phyloP scores from a whole-genome alignment of 2,113 vertebrate genomes.

The Petaurus breviceps region DNA sequence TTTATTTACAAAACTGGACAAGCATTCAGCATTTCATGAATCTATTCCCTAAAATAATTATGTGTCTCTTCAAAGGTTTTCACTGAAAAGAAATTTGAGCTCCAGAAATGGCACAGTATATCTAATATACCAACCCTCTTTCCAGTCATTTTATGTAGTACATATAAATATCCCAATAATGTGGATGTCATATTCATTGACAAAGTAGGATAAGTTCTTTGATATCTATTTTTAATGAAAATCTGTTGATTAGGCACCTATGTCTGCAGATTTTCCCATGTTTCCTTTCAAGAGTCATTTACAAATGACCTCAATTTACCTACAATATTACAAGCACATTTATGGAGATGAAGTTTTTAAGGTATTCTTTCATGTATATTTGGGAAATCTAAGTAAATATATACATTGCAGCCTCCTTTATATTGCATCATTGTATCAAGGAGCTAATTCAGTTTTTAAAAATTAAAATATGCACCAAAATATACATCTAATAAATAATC shows the following conservation, averaged over 20 bases:
- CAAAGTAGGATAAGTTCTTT: not conserved
- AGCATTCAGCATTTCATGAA: not conserved
- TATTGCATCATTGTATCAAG: slow-evolving; percentile 26
- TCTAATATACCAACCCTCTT: not conserved
- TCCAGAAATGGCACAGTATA: not conserved
- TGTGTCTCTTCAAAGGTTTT: not conserved
- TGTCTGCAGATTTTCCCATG: not conserved
- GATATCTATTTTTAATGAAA: not conserved
- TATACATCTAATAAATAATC: slow-evolving; percentile 10
- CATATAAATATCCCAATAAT: not conserved
- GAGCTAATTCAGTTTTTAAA: slow-evolving; percentile 28
- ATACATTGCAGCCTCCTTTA: not conserved
- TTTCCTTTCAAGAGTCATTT: slow-evolving; percentile 37
- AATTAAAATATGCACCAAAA: slow-evolving; percentile 16
- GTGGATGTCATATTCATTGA: not conserved
- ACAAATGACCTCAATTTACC: slow-evolving; percentile 7
- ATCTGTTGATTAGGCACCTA: not conserved
- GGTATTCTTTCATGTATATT: slow-evolving; percentile 31
- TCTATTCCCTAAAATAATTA: not conserved
- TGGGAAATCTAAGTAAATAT: slow-evolving; percentile 19
- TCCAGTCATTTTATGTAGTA: not conserved
- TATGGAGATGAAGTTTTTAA: not conserved
- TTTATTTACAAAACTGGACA: not conserved
- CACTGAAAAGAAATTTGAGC: not conserved
- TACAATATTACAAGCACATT: not conserved